Evolutionary conservation across 2,888 invertebrate genomes (phyloP).

Genomic region (Drosophila mimica): DNA sequence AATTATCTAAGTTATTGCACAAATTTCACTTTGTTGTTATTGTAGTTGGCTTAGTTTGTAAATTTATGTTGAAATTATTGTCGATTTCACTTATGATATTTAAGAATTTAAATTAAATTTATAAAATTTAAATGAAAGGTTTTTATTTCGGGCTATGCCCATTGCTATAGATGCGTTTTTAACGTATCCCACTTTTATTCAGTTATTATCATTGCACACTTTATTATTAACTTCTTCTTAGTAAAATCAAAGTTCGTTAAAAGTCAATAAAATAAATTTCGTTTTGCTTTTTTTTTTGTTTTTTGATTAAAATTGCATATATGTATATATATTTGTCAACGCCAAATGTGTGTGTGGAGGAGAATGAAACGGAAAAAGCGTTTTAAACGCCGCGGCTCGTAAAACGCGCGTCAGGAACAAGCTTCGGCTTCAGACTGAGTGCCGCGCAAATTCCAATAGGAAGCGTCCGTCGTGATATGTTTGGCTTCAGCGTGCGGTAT

Average conservation of each 20-base stretch:
- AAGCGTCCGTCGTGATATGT: slow-evolving; percentile 20
- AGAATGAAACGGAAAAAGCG: slow-evolving; percentile 69
- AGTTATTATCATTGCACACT: slow-evolving; percentile 36
- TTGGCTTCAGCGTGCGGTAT: slow-evolving; percentile 25
- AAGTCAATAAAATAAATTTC: slow-evolving; percentile 3
- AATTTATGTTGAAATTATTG: slow-evolving; percentile 1
- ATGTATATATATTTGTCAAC: slow-evolving; percentile 49
- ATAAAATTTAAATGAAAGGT: slow-evolving; percentile 57
- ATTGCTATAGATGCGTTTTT: slow-evolving; percentile 44
- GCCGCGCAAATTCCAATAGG: slow-evolving; percentile 61
- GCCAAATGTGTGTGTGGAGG: slow-evolving; percentile 58
- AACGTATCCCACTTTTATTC: slow-evolving; percentile 47
- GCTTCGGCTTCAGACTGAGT: slow-evolving; percentile 60
- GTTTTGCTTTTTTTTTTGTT: slow-evolving; percentile 15
- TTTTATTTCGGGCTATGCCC: slow-evolving; percentile 67
- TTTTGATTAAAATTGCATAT: slow-evolving; percentile 25
- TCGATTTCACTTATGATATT: slow-evolving; percentile 3
- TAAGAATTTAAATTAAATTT: slow-evolving; percentile 47
- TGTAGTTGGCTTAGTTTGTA: slow-evolving; percentile 11
- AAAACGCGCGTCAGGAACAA: slow-evolving; percentile 84
- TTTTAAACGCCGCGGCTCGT: slow-evolving; percentile 61
- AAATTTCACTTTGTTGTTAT: slow-evolving; percentile 42
- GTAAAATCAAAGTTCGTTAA: slow-evolving; percentile 17
- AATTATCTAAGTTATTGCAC: slow-evolving; percentile 70
- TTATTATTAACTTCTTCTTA: background rate